Evolutionary conservation across 2,113 vertebrate species (phyloP), one percentile per base, ranked within the genome.

Genomic region (Zosterops lateralis): DNA sequence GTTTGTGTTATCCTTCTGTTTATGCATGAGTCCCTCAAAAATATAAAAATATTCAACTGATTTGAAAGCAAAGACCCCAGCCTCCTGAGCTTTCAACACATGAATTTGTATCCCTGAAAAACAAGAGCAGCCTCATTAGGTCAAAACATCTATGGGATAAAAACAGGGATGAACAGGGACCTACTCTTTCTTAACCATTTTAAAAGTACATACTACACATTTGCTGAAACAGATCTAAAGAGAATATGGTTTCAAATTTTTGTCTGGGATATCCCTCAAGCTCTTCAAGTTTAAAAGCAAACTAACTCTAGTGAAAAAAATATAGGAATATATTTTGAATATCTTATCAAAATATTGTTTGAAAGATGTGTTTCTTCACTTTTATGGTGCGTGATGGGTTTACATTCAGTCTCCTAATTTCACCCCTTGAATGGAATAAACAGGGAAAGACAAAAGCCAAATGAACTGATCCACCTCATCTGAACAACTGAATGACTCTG

Each of bases 331-430:
- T 19, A 21, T 51, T 51, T 57, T 66, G 4, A 87, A 25, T 34
- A 45, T 22, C 6, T 19, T 74, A 19, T 36, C 6, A 66, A 85
- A 42, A 58, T 5, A 32, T 1, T 5, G 5, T 61, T 72, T 68
- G n/a, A 61, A 68, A 54, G 8, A 12, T 56, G 3, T 31, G 1
- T 44, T 91, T 85, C 48, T 91, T 36, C 34, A 29, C 1, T 51
- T 40, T 26, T n/a, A 9, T 38, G 3, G 4, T 70, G 5, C 5
- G 1, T 12, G 5, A 22, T 56, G 3, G n/a, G 3, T 47, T 85
- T 79, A 50, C 8, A 38, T n/a, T 87, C 56, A 40, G 8, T 61
- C 5, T 50, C 26, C 18, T 26, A 62, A 73, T 51, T 90, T 32
- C 36, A 51, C 6, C 6, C 45, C 85, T 76, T 83, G 24, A 76